Evolutionary conservation across 2,888 invertebrate genomes (phyloP), one percentile per base, ranked within the genome.

Genomic region (Apamea anceps): DNA sequence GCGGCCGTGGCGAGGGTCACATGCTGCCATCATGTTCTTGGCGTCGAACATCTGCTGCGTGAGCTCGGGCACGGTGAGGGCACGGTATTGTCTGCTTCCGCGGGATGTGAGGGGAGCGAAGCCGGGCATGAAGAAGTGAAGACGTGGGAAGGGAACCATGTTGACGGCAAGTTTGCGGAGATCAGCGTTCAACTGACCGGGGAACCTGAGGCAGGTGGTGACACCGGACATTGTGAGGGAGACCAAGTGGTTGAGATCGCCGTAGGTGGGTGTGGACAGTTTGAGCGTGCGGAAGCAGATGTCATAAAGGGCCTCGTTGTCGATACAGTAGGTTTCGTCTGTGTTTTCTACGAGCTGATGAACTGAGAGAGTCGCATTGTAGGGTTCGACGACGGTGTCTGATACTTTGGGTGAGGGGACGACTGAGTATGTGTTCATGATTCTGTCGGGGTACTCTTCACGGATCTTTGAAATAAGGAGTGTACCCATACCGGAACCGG

Each of bases 11-110:
- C 99, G 97, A 0, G 99, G 99, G 96, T 99, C 99, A 94, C 99
- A 99, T 12, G 99, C 99, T 54, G 99, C 99, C 99, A 99, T 99
- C 99, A 99, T 99, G 97, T 99, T 99, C 97, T 99, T 99, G 87
- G 99, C 98, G 95, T 99, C 99, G 96, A 99, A 99, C 98, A 98
- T 98, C 95, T 98, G 98, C 90, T 98, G 98, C 0, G 99, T 99
- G 76, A 95, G 95, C 85, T 99, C 99, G 0, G 99, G 99, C 0
- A 99, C 99, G 28, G 99, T 98, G 67, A 99, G 96, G 67, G 99
- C 98, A 86, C 99, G 97, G 97, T 99, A 99, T 91, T 99, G 98
- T 95, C 99, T 99, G 92, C 98, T 98, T 77, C 98, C 99, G 85
- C 99, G 98, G 18, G 98, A 98, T 37, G 98, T 98, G 72, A 98